These are phyloP conservation scores for Synergus umbraculus DNA, from an alignment of 2,888 invertebrate genomes.

Conservation along the genomic window DNA sequence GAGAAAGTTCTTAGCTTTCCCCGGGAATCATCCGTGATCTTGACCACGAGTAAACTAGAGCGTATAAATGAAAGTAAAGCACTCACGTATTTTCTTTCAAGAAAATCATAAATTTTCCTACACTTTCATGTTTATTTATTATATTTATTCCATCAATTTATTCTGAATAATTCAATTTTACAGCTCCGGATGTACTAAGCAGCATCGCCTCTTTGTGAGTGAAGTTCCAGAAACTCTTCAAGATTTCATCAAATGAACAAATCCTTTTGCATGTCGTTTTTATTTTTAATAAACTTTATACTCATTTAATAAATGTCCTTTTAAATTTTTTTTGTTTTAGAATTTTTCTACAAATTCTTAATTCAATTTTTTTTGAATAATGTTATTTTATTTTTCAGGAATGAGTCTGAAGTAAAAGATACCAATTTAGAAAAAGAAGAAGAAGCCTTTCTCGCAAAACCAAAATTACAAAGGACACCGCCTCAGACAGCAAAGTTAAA, in stretches of 20 bases:
- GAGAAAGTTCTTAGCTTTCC: constrained; percentile 34
- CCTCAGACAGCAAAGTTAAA: constrained; percentile 52
- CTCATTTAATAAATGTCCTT: neutral
- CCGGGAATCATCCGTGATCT: constrained; percentile 43
- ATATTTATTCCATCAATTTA: constrained; percentile 43
- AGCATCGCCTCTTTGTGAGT: constrained; percentile 70
- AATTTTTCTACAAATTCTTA: neutral
- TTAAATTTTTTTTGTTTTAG: neutral
- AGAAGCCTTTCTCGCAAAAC: constrained; percentile 69
- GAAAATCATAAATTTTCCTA: neutral
- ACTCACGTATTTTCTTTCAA: constrained; percentile 17
- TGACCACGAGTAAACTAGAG: constrained; percentile 57
- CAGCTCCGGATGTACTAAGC: constrained; percentile 64
- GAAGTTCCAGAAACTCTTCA: constrained; percentile 37
- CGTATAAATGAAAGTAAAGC: constrained; percentile 60
- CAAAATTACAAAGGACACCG: constrained; percentile 69
- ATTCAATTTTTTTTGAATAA: constrained; percentile 26
- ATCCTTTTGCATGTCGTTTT: neutral
- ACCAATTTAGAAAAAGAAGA: constrained; percentile 54
- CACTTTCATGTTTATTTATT: neutral
- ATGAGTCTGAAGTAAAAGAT: constrained; percentile 40
- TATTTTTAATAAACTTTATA: neutral
- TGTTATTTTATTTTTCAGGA: constrained; percentile 42
- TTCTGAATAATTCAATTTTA: constrained; percentile 41
- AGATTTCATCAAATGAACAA: neutral